phyloP scores from a whole-genome alignment of 2,113 vertebrate species.

The Cettia cetti region DNA sequence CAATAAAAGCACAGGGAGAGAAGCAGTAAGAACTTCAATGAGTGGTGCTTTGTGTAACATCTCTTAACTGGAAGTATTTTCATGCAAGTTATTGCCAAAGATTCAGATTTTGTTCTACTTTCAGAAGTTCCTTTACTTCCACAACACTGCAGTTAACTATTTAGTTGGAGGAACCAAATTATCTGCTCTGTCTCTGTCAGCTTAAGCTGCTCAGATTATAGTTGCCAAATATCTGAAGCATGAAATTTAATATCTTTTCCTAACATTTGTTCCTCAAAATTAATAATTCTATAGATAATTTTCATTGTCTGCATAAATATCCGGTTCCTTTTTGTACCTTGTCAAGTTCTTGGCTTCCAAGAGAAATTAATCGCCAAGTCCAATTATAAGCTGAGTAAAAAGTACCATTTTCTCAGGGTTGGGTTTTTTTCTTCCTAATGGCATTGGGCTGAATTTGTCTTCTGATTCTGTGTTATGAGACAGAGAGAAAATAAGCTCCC shows the following conservation, averaged over 20 bases:
- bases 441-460: background rate
- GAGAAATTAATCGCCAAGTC: background rate
- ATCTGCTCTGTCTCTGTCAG: background rate
- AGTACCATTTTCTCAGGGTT: background rate
- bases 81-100: background rate
- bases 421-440: background rate
- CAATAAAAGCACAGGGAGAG: background rate
- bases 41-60: background rate
- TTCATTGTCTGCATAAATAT: background rate
- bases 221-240: background rate
- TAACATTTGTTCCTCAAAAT: background rate
- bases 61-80: background rate
- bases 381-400: background rate
- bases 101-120: background rate
- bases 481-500: conserved; percentile 17
- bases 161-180: background rate
- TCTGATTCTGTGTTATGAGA: background rate
- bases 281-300: background rate
- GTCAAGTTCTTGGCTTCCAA: background rate
- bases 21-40: background rate
- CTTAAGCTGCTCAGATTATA: background rate
- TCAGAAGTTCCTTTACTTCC: background rate
- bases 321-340: background rate
- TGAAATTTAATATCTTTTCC: background rate
- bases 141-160: background rate